A percentile compares a stretch with the other conserved stretches of the same genome.
Conservation (phyloP, 2,888 invertebrate species). For the Eupsilia transversa region DNA sequence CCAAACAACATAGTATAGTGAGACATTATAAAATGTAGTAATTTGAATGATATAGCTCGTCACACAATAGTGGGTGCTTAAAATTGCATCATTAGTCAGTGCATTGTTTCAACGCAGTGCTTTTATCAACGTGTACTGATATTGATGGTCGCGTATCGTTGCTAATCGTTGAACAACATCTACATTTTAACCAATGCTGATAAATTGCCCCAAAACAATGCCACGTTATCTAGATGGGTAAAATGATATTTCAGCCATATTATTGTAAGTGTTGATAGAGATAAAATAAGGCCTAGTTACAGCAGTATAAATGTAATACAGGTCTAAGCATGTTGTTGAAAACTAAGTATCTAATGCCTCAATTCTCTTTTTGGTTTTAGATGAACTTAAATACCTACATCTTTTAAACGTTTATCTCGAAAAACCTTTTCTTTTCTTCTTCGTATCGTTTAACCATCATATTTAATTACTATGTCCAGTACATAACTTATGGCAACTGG, state of each 20-base stretch:
- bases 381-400: conserved; percentile 1
- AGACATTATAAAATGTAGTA: conserved; percentile 41
- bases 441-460: conserved; percentile 15
- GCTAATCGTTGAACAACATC: conserved; percentile 59
- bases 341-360: neutral
- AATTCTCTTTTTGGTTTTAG: neutral
- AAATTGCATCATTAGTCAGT: conserved; percentile 66
- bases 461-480: conserved; percentile 32
- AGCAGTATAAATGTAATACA: neutral
- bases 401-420: neutral
- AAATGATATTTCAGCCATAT: conserved; percentile 49
- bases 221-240: conserved; percentile 53
- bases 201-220: conserved; percentile 59
- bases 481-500: conserved; percentile 35
- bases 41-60: conserved; percentile 49
- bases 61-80: conserved; percentile 49
- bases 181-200: conserved; percentile 60
- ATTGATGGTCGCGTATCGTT: conserved; percentile 55
- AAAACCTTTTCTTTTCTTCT: conserved; percentile 20
- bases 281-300: conserved; percentile 28
- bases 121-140: conserved; percentile 51
- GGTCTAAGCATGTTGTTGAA: neutral
- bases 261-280: conserved; percentile 43
- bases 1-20: conserved; percentile 33
- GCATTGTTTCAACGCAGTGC: conserved; percentile 65